phyloP scores from a whole-genome alignment of 2,797 vertebrate genomes.

The Amniataba percoides region DNA sequence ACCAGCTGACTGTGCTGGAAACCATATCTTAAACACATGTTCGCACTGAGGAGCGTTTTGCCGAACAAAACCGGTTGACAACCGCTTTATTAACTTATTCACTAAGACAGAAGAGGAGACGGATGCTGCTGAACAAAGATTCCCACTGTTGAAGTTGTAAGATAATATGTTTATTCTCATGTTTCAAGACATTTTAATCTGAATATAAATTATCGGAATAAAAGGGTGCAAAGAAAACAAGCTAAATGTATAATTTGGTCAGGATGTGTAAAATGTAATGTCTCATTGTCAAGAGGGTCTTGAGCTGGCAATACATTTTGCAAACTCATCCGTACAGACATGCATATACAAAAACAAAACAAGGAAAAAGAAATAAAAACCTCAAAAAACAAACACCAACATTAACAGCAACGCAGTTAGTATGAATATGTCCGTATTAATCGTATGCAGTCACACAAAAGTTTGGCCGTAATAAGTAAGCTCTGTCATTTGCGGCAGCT shows the following conservation, averaged over 20 bases:
- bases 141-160: background rate
- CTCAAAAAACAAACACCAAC: background rate
- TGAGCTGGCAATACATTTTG: background rate
- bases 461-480: conserved; percentile 39
- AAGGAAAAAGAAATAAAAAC: background rate
- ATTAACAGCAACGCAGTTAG: background rate
- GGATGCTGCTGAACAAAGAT: background rate
- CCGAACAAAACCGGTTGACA: conserved; percentile 49
- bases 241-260: background rate
- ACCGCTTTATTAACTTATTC: conserved; percentile 36
- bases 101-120: background rate
- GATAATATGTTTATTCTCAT: background rate
- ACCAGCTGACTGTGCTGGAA: conserved; percentile 49
- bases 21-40: conserved; percentile 67
- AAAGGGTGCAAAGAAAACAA: background rate
- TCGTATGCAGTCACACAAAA: conserved; percentile 45
- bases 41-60: conserved; percentile 62
- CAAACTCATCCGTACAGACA: background rate
- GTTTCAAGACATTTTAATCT: background rate
- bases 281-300: background rate
- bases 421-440: conserved; percentile 29
- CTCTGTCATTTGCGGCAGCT: conserved; percentile 51
- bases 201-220: background rate
- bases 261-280: background rate
- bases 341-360: background rate